phyloP scores from a whole-genome alignment of 1,140 invertebrate species.

The Lethocerus indicus region DNA sequence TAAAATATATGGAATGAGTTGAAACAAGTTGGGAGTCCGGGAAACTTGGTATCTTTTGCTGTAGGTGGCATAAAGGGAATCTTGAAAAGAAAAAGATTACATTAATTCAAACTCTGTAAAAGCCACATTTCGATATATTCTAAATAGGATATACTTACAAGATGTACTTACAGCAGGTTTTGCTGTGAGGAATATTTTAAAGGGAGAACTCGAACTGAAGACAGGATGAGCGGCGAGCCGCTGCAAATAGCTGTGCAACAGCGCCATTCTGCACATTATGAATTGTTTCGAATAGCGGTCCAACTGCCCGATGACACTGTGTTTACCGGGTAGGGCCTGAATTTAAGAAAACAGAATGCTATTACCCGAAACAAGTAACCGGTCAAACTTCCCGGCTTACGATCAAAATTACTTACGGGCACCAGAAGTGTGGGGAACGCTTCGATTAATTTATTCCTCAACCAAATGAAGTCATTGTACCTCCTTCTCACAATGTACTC shows the following conservation, averaged over 20 bases:
- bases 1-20: too few relatives aligned
- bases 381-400: not conserved
- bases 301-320: slow-evolving; percentile 46
- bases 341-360: not conserved
- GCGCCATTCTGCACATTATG: slow-evolving; percentile 45
- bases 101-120: too few relatives aligned
- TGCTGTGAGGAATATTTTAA: slow-evolving; percentile 48
- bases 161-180: slow-evolving; percentile 39
- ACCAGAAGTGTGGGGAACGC: slow-evolving; percentile 47
- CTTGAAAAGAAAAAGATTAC: not conserved
- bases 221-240: slow-evolving; percentile 49
- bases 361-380: not conserved
- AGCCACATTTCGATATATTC: too few relatives aligned
- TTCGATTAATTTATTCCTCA: slow-evolving; percentile 45
- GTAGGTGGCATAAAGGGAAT: not conserved
- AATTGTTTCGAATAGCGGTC: slow-evolving; percentile 62
- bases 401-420: slow-evolving; percentile 32
- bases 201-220: slow-evolving; percentile 46
- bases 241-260: slow-evolving; percentile 51
- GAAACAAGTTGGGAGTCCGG: too few relatives aligned
- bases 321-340: slow-evolving; percentile 55
- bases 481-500: slow-evolving; percentile 50
- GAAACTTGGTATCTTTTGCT: too few relatives aligned
- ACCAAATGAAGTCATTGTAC: slow-evolving; percentile 62
- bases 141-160: too few relatives aligned